Percentiles rank a stretch among this genome's conserved stretches.
phyloP scores from a whole-genome alignment of 2,113 vertebrate genomes.

The Carassius auratus region DNA sequence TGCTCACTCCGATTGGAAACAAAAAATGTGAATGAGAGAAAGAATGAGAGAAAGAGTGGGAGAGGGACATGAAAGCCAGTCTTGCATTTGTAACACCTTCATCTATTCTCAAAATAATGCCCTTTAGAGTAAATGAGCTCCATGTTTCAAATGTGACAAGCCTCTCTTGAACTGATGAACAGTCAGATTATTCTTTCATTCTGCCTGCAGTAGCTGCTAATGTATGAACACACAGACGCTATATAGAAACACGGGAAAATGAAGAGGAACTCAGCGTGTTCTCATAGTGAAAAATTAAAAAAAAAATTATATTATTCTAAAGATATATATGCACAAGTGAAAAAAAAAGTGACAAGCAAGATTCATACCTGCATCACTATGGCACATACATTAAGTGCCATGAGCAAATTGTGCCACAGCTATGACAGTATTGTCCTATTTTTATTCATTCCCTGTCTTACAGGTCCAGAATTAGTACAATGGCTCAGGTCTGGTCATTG shows the following conservation, averaged over 20 bases:
- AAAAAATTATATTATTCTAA: too few species aligned
- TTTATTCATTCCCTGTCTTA: slow-evolving; percentile 8
- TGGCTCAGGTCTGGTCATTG: slow-evolving; percentile 8
- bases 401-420: not conserved
- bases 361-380: not conserved
- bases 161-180: slow-evolving; percentile 57
- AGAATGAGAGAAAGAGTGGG: not conserved
- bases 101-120: slow-evolving; percentile 63
- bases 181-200: slow-evolving; percentile 55
- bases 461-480: slow-evolving; percentile 6
- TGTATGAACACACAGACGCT: too few species aligned
- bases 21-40: not conserved
- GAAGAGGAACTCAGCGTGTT: too few species aligned
- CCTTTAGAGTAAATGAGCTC: slow-evolving; percentile 67
- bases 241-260: too few species aligned
- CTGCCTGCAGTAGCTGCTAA: slow-evolving; percentile 27
- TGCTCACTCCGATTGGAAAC: not conserved
- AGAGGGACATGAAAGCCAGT: slow-evolving; percentile 12
- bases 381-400: not conserved
- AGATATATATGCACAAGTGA: too few species aligned
- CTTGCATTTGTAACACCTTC: slow-evolving; percentile 60
- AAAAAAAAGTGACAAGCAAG: not conserved
- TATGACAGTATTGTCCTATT: slow-evolving; percentile 11
- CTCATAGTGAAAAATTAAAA: too few species aligned
- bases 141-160: slow-evolving; percentile 68